Conservation (phyloP, 53 echinoderm and acorn worm genomes). For the Echinometra lucunter region DNA sequence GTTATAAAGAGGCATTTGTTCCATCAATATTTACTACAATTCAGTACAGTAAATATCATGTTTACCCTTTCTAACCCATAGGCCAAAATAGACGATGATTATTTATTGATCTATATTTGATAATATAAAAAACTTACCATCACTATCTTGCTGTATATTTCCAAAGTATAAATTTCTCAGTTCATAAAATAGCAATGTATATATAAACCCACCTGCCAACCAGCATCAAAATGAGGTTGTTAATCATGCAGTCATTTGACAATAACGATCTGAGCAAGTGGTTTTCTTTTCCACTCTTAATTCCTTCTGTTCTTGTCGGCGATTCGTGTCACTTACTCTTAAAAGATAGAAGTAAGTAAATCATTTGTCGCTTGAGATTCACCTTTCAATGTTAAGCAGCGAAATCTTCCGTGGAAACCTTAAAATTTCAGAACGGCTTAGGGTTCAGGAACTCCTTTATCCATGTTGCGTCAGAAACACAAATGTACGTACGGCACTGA, state of each 20-base stretch:
- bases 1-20: too few relatives aligned
- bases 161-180: not conserved
- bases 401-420: not conserved
- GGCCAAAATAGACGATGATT: too few relatives aligned
- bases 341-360: not conserved
- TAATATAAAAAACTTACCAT: not conserved
- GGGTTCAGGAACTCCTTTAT: not conserved
- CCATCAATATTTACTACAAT: too few relatives aligned
- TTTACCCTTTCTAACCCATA: too few relatives aligned
- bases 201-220: not conserved
- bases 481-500: too few relatives aligned
- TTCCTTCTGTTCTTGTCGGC: not conserved
- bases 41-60: too few relatives aligned
- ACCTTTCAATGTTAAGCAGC: not conserved
- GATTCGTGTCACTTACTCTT: not conserved
- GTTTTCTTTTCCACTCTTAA: not conserved
- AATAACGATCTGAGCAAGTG: not conserved
- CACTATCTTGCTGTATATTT: not conserved
- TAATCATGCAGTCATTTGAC: not conserved
- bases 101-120: too few relatives aligned
- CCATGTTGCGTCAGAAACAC: too few relatives aligned
- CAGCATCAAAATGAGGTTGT: not conserved
- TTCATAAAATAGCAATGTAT: not conserved
- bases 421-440: not conserved
- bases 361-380: not conserved